phyloP scores from a whole-genome alignment of 2,888 invertebrate species.

The Apotomis turbidana region DNA sequence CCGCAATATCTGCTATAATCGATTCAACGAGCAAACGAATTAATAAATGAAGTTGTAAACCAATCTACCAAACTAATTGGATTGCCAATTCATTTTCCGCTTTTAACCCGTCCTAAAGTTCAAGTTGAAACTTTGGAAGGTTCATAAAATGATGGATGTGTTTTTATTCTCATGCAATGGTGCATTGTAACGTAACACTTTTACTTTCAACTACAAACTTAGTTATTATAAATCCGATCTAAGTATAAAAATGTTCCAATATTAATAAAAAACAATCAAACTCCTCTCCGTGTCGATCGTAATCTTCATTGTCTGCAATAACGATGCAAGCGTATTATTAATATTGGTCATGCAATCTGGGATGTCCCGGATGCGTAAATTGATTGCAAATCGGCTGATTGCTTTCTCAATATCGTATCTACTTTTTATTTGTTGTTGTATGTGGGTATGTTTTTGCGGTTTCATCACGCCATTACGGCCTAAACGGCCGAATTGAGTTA shows the following conservation, averaged over 20 bases:
- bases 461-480: no score
- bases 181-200: not conserved
- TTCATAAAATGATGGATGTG: no score
- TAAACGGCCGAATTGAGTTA: no score
- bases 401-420: not conserved
- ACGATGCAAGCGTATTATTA: constrained; percentile 7
- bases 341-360: constrained; percentile 5
- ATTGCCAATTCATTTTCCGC: not conserved
- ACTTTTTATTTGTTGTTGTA: no score
- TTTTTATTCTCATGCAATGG: no score
- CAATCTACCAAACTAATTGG: not conserved
- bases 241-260: not conserved
- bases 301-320: not conserved
- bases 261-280: not conserved
- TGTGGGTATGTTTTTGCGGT: no score
- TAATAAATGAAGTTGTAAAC: not conserved
- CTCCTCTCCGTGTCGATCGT: not conserved
- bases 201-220: not conserved
- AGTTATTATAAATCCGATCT: not conserved
- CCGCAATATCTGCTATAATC: constrained; percentile 12
- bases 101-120: not conserved
- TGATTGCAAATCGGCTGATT: constrained; percentile 14
- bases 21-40: constrained; percentile 3
- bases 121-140: no score
- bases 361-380: constrained; percentile 2